Evolutionary conservation across 2,797 vertebrate genomes (phyloP), one percentile per base, ranked within the genome.

Genomic region (Picus viridis): DNA sequence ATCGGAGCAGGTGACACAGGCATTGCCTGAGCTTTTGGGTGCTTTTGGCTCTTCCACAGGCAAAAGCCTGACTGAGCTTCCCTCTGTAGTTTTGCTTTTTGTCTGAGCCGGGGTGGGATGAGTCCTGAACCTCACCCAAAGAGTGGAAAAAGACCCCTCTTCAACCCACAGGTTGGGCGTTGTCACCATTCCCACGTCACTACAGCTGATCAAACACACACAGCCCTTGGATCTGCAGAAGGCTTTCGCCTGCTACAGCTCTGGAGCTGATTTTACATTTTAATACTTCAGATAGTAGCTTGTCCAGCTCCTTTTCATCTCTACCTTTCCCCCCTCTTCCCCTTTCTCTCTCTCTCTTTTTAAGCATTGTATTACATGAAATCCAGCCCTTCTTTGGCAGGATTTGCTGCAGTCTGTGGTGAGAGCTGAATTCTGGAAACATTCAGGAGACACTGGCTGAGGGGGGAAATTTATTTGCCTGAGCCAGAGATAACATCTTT

Each of bases 381-480:
- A 97, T 94, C 87, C 90, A 96, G 89, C 36, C 82, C 78, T 95
- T 95, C 84, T 95, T 95, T 96, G 94, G 93, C 92, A 94, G 89
- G 90, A 86, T 93, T 96, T 96, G 95, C 94, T 94, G 83, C 90
- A 95, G 96, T 95, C 90, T 96, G 90, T 94, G 85, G 89, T 95
- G 90, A 96, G 94, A 94, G 82, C 57, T 91, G 82, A 89, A 95
- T 94, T 90, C 67, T 93, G 81, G 95, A 97, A 88, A 80, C 81
- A 73, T 75, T 91, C 56, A 89, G 93, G 86, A 96, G 97, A 96
- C 88, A 91, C 75, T 80, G 77, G 86, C 58, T 96, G 95, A 95
- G 89, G 92, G 81, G 74, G 86, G 94, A 94, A 96, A 96, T 94
- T 93, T 91, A 89, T 96, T 96, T 94, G 54, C 86, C 91, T 94